Evolutionary conservation across 2,888 invertebrate genomes (phyloP).

Genomic region (Clitarchus hookeri): DNA sequence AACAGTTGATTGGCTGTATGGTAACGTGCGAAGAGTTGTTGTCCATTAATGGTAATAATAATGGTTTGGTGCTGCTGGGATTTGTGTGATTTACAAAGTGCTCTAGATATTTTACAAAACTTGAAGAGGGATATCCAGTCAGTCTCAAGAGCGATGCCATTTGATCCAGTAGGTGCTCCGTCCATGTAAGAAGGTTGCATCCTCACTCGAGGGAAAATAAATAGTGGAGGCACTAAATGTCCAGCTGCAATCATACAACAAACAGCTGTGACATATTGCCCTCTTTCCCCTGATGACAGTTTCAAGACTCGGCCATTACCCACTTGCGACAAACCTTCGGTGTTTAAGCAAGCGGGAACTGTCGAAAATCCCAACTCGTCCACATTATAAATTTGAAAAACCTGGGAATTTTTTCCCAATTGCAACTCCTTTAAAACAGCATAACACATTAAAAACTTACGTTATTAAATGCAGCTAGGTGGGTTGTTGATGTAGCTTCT

Average conservation of each 20-base stretch:
- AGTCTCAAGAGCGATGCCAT: not conserved
- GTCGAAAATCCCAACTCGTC: not conserved
- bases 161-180: not conserved
- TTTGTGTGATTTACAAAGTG: too few species aligned
- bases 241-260: not conserved
- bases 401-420: not conserved
- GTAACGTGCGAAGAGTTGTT: too few species aligned
- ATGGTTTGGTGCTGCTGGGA: too few species aligned
- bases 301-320: not conserved
- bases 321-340: not conserved
- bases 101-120: not conserved
- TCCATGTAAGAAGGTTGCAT: not conserved
- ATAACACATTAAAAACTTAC: not conserved
- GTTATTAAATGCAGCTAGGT: not conserved
- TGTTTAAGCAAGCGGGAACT: not conserved
- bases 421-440: not conserved
- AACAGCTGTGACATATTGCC: not conserved
- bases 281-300: not conserved
- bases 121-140: not conserved
- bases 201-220: too few species aligned
- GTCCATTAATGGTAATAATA: too few species aligned
- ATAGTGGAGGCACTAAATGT: not conserved
- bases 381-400: not conserved
- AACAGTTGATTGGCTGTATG: too few species aligned
- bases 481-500: too few species aligned